Conservation (phyloP, 2,888 invertebrate genomes). For the Saturnia pavonia region DNA sequence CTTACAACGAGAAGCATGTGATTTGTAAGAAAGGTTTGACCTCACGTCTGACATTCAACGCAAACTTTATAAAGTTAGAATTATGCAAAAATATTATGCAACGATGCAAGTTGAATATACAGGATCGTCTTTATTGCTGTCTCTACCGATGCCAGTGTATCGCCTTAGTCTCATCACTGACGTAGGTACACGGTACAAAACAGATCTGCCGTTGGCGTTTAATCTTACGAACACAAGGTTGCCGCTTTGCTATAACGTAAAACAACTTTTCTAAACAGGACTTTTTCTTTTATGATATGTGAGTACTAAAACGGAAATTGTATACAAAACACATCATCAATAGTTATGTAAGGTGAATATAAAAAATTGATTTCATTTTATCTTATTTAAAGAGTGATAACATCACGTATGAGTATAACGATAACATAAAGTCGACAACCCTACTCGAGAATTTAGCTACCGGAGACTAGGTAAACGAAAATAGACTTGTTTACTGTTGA, state of each 20-base stretch:
- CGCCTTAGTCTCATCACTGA: background rate
- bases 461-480: conserved; percentile 64
- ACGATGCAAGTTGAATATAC: conserved; percentile 43
- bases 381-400: background rate
- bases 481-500: conserved; percentile 58
- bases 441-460: conserved; percentile 42
- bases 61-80: conserved; percentile 59
- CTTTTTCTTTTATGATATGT: background rate
- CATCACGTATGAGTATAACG: background rate
- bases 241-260: background rate
- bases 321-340: background rate
- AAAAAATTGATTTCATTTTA: background rate
- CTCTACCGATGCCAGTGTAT: background rate
- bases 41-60: conserved; percentile 68
- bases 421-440: conserved; percentile 36
- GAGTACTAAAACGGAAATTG: background rate
- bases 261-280: background rate
- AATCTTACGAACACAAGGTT: background rate
- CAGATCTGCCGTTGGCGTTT: conserved; percentile 5
- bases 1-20: background rate
- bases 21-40: conserved; percentile 43
- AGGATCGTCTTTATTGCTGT: conserved; percentile 52
- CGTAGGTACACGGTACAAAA: background rate
- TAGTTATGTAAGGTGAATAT: background rate
- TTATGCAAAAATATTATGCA: conserved; percentile 71